Conservation (phyloP, 2,888 invertebrate genomes). For the Linyphia triangularis region DNA sequence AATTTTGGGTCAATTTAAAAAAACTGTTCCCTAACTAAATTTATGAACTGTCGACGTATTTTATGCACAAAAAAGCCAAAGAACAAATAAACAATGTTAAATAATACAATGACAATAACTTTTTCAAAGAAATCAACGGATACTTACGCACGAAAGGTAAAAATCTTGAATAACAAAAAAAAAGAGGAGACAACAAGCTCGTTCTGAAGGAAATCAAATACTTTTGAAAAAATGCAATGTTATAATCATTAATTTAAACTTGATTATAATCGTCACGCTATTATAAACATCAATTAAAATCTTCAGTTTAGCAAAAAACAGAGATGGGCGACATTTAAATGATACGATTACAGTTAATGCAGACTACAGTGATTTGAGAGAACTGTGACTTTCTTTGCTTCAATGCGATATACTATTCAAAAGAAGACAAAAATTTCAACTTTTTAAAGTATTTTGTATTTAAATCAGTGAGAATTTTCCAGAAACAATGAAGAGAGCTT, state of each 20-base stretch:
- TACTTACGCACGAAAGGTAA: conserved; percentile 2
- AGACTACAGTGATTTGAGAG: neutral
- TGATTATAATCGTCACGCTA: conserved; percentile 20
- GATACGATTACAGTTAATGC: conserved; percentile 21
- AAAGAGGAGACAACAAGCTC: neutral
- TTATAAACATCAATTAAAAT: conserved; percentile 36
- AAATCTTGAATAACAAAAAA: neutral
- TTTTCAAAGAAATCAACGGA: conserved; percentile 13
- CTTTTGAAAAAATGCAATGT: neutral
- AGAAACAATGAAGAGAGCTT: too few relatives aligned
- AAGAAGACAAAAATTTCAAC: too few relatives aligned
- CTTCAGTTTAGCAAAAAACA: conserved; percentile 12
- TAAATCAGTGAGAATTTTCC: too few relatives aligned
- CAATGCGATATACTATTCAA: too few relatives aligned
- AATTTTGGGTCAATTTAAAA: too few relatives aligned
- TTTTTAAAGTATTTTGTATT: too few relatives aligned
- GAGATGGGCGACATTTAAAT: conserved; percentile 42
- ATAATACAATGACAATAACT: neutral
- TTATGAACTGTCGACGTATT: neutral
- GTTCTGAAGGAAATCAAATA: too few relatives aligned
- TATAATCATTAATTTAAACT: neutral
- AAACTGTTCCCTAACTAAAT: too few relatives aligned
- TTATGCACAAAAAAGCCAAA: neutral
- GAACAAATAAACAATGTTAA: neutral
- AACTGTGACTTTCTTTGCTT: too few relatives aligned